Evolutionary conservation across 2,888 invertebrate species (phyloP).

Genomic region (Drosophila fungiperda): DNA sequence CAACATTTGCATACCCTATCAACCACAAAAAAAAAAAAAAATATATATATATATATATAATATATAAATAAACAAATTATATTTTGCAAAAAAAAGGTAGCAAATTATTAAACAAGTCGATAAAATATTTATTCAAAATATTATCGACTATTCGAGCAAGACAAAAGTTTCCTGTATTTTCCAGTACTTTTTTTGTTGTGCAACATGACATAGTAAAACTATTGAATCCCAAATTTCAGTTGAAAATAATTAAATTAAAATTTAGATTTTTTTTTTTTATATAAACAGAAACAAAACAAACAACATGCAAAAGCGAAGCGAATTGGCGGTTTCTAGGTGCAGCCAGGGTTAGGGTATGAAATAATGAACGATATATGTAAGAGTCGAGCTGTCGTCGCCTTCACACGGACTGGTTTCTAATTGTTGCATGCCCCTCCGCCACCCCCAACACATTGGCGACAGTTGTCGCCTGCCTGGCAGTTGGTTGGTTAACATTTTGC

Average conservation of each 20-base stretch:
- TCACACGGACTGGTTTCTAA: constrained; percentile 70
- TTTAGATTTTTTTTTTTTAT: no score
- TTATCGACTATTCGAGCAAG: background rate
- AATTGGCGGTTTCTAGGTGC: constrained; percentile 1
- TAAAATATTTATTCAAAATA: background rate
- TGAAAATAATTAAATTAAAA: no score
- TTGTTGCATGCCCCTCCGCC: constrained; percentile 43
- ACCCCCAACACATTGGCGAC: constrained; percentile 17
- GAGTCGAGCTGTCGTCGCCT: constrained; percentile 63
- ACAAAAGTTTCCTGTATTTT: background rate
- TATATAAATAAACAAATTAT: background rate
- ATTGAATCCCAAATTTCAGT: background rate
- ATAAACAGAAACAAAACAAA: background rate
- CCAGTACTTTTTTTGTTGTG: background rate
- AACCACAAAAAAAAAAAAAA: background rate
- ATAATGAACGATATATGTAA: constrained; percentile 43
- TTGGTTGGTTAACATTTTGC: background rate
- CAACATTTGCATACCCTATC: constrained; percentile 3
- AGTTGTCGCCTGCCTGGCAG: constrained; percentile 4
- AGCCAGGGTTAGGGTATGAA: constrained; percentile 5
- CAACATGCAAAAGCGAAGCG: background rate
- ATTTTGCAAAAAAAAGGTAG: background rate
- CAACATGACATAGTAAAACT: background rate
- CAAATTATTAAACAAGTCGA: background rate
- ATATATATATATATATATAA: background rate